A percentile compares a stretch with the other conserved stretches of the same genome.
phyloP scores from a whole-genome alignment of 2,888 invertebrate genomes.

The Drosophila hawaiiensis region DNA sequence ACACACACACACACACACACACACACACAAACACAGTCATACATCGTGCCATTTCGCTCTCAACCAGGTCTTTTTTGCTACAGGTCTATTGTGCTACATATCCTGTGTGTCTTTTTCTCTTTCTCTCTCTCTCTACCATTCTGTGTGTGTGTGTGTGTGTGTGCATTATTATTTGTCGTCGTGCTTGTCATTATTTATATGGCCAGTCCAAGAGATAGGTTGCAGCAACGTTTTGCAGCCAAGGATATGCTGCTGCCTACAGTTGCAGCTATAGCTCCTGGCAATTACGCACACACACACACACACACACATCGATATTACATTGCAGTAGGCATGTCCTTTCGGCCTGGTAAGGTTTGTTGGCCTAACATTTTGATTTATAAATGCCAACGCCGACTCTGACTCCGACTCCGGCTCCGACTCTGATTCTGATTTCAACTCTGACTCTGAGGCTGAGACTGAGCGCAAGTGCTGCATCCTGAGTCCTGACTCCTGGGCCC shows the following conservation, averaged over 20 bases:
- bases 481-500: slow-evolving; percentile 5
- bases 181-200: slow-evolving; percentile 83
- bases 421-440: slow-evolving; percentile 5
- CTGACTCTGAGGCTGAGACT: slow-evolving; percentile 15
- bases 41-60: slow-evolving; percentile 27
- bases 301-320: slow-evolving; percentile 34
- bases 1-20: slow-evolving; percentile 15
- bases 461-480: slow-evolving; percentile 22
- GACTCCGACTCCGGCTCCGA: slow-evolving; percentile 8
- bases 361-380: slow-evolving; percentile 82
- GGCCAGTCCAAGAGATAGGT: slow-evolving; percentile 79
- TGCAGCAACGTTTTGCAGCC: slow-evolving; percentile 65
- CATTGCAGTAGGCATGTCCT: slow-evolving; percentile 58
- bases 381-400: slow-evolving; percentile 73
- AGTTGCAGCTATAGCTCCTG: slow-evolving; percentile 55
- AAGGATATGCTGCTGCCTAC: slow-evolving; percentile 41
- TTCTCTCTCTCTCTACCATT: not conserved
- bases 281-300: slow-evolving; percentile 62
- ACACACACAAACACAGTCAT: not conserved
- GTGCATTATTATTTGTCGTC: slow-evolving; percentile 82
- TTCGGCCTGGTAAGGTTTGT: slow-evolving; percentile 71
- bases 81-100: slow-evolving; percentile 65
- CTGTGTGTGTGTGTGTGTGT: slow-evolving; percentile 37
- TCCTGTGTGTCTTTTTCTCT: slow-evolving; percentile 42
- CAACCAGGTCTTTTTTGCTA: slow-evolving; percentile 37